These are phyloP conservation scores for Lanius ludovicianus DNA, from an alignment of 2,113 vertebrate genomes.

Conservation along the genomic window DNA sequence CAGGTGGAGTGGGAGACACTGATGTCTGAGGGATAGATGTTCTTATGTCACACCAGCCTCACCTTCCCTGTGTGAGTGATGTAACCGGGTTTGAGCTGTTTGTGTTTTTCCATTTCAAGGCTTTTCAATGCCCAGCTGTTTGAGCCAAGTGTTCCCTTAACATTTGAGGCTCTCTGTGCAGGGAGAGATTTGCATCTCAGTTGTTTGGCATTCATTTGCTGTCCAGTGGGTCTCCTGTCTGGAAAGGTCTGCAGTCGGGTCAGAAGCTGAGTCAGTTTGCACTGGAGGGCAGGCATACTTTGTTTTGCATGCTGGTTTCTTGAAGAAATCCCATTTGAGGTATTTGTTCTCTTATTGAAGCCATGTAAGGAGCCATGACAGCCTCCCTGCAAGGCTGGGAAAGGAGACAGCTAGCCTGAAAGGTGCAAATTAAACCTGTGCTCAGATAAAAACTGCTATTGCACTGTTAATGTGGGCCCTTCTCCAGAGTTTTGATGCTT, in stretches of 20 bases:
- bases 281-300: neutral
- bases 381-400: neutral
- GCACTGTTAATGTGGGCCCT: neutral
- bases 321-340: neutral
- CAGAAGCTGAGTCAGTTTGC: slow-evolving; percentile 47
- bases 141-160: neutral
- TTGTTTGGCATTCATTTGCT: neutral
- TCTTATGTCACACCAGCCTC: neutral
- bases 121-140: neutral
- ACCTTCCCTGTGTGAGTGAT: neutral
- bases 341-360: slow-evolving; percentile 13
- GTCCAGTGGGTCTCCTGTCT: neutral
- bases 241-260: neutral
- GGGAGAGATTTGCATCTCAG: neutral
- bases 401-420: neutral
- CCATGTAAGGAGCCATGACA: neutral
- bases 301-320: neutral
- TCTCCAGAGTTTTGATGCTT: neutral
- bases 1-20: neutral
- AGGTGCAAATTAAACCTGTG: slow-evolving; percentile 5
- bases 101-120: neutral
- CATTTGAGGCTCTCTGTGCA: neutral
- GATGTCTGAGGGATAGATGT: neutral
- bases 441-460: neutral
- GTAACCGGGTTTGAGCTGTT: neutral